phyloP scores from a whole-genome alignment of 1,140 invertebrate genomes.

The Ctenoplectra terminalis region DNA sequence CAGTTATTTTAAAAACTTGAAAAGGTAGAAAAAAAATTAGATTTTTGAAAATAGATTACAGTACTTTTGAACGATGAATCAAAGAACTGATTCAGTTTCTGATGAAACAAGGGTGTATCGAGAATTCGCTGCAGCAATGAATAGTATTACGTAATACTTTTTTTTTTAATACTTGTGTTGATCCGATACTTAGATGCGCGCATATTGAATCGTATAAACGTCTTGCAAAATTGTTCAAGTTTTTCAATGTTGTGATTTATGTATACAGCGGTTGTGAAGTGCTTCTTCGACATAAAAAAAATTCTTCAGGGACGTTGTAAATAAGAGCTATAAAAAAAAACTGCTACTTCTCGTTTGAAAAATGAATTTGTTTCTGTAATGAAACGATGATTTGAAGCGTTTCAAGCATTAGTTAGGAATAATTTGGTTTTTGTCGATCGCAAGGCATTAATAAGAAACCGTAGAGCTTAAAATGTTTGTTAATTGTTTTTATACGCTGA shows the following conservation, averaged over 20 bases:
- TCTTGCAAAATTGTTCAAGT: background rate
- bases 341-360: background rate
- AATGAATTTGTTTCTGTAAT: too few relatives aligned
- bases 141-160: background rate
- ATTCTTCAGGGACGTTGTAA: background rate
- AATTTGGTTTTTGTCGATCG: too few relatives aligned
- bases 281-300: background rate
- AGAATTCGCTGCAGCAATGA: background rate
- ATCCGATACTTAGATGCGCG: background rate
- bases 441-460: too few relatives aligned
- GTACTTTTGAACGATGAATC: too few relatives aligned
- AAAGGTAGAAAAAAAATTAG: too few relatives aligned
- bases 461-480: too few relatives aligned
- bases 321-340: background rate
- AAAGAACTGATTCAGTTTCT: too few relatives aligned
- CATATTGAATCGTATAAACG: background rate
- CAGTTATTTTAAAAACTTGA: too few relatives aligned
- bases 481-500: too few relatives aligned
- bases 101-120: background rate
- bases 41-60: too few relatives aligned
- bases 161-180: background rate
- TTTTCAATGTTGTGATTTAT: background rate
- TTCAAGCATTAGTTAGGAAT: too few relatives aligned
- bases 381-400: too few relatives aligned
- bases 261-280: background rate